phyloP scores from a whole-genome alignment of 2,113 vertebrate species.

The Leptobrachium leishanense region DNA sequence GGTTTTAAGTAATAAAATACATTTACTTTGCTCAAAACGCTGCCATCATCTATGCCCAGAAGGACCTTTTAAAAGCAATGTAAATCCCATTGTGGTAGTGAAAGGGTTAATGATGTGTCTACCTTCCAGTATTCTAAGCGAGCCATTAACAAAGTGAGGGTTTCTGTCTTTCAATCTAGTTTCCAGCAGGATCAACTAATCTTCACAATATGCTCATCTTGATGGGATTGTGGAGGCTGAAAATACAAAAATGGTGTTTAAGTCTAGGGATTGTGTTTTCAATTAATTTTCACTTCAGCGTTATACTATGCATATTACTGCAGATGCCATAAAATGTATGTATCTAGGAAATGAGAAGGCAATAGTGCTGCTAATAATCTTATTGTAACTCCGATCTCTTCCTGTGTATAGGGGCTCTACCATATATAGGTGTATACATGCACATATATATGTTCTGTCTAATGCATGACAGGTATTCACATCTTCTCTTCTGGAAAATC shows the following conservation, averaged over 20 bases:
- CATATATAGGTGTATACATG: conserved; percentile 3
- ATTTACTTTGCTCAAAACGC: no score
- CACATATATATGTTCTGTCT: conserved; percentile 48
- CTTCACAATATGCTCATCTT: conserved; percentile 65
- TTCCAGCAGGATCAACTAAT: no score
- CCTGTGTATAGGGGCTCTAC: conserved; percentile 63
- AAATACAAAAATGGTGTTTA: conserved; percentile 67
- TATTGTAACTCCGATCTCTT: conserved; percentile 71
- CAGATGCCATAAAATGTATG: conserved; percentile 98
- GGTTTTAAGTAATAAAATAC: no score
- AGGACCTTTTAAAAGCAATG: no score
- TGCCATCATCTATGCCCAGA: no score
- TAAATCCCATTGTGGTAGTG: no score
- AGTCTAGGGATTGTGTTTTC: neutral
- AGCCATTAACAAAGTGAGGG: no score
- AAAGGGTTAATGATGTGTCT: no score
- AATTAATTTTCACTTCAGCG: neutral
- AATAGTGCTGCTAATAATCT: conserved; percentile 53
- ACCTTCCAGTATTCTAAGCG: no score
- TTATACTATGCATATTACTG: conserved; percentile 65
- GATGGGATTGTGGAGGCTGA: conserved; percentile 79
- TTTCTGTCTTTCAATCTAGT: no score
- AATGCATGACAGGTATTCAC: conserved; percentile 74
- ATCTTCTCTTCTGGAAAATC: conserved; percentile 67
- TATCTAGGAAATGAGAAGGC: conserved; percentile 59